Evolutionary conservation across 2,113 vertebrate genomes (phyloP), one percentile per base, ranked within the genome.

Genomic region (Tachycineta bicolor): DNA sequence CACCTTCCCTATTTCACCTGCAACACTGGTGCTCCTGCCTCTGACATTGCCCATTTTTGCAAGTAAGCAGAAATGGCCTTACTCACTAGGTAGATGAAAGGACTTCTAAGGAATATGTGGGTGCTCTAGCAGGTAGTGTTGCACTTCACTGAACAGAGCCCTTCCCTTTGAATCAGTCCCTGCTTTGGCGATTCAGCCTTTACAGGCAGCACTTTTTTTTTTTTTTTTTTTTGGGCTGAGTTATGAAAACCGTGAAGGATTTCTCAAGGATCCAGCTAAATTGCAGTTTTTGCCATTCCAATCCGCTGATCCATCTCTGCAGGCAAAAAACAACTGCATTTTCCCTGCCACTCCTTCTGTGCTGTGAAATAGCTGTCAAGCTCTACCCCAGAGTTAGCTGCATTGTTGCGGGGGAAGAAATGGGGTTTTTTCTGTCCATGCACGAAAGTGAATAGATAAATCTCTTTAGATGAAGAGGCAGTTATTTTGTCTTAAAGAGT

Each of bases 401-500:
- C 95, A 94, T 93, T 95, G 94, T 95, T 95, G 96, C 69, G 92
- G 93, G 83, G 96, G 92, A 94, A 96, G 96, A 95, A 90, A 90
- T 75, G 73, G 65, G 56, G 13, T 64, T 93, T 93, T 94, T 96
- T 90, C 93, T 92, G 90, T 90, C 93, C 92, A 29, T 89, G 90
- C 79, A 97, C 0, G 1, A 78, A 96, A 96, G 78, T 68, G 91
- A 89, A 89, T 52, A 91, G 89, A 91, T 95, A 96, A 94, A 97
- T 95, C 89, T 94, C 71, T 67, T n/a, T 53, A 92, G 93, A 91
- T 92, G 95, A 92, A 96, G 89, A 96, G 91, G 89, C 93, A 94
- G 94, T 92, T 95, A 96, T 95, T 94, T 97, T 96, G 94, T 96
- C 93, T 89, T 89, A 64, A 91, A 64, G 91, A 95, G 96, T 96